Conservation (phyloP, 1,140 invertebrate genomes). For the Fopius arisanus region DNA sequence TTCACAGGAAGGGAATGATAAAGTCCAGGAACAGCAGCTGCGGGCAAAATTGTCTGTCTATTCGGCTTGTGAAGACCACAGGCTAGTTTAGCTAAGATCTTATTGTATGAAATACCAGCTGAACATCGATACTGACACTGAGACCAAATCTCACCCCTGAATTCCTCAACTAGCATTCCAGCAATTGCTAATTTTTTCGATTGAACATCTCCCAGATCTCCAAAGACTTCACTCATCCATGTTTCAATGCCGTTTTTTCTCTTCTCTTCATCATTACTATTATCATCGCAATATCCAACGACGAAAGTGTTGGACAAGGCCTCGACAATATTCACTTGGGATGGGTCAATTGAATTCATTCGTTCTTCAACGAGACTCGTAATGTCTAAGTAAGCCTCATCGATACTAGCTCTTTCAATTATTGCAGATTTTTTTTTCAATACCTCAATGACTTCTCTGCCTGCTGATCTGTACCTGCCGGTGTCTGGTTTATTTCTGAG, state of each 20-base stretch:
- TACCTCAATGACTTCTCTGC: constrained; percentile 91
- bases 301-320: constrained; percentile 73
- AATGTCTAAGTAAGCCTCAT: constrained; percentile 96
- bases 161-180: constrained; percentile 85
- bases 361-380: constrained; percentile 77
- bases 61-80: constrained; percentile 95
- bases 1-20: constrained; percentile 76
- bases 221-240: constrained; percentile 65
- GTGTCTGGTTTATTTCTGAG: constrained; percentile 92
- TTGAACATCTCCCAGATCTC: constrained; percentile 56
- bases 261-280: constrained; percentile 53
- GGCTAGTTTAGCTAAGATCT: constrained; percentile 92
- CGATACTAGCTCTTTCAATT: constrained; percentile 91
- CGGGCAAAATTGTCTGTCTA: constrained; percentile 88
- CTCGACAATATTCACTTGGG: constrained; percentile 44
- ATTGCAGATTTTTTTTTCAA: constrained; percentile 78
- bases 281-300: constrained; percentile 71
- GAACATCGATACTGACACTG: constrained; percentile 92
- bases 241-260: constrained; percentile 52
- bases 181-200: constrained; percentile 75
- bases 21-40: constrained; percentile 69
- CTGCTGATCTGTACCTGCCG: constrained; percentile 92
- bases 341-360: constrained; percentile 64
- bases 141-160: constrained; percentile 80
- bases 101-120: constrained; percentile 96